phyloP scores from a whole-genome alignment of 2,888 invertebrate genomes.

The Leptinotarsa peninsularis region DNA sequence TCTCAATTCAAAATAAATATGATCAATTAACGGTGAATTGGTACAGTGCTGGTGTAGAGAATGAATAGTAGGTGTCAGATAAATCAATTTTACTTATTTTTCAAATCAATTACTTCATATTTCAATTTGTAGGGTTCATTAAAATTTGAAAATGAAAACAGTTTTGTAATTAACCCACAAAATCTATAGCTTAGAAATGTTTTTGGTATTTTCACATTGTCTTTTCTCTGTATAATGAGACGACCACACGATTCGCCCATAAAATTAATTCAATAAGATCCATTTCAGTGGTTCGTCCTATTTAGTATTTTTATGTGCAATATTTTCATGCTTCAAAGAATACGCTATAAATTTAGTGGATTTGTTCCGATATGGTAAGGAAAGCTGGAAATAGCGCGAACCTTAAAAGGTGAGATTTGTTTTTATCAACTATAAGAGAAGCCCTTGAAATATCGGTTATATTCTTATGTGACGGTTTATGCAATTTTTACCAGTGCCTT shows the following conservation, averaged over 20 bases:
- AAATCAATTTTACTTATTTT: too few relatives aligned
- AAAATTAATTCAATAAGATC: not conserved
- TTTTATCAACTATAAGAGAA: not conserved
- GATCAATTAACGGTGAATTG: too few relatives aligned
- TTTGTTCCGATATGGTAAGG: not conserved
- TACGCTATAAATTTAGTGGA: not conserved
- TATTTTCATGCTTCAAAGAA: not conserved
- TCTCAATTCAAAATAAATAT: too few relatives aligned
- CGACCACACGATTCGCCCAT: not conserved
- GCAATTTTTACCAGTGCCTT: not conserved
- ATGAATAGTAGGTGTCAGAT: too few relatives aligned
- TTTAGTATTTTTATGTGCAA: conserved; percentile 7
- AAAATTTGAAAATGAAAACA: too few relatives aligned
- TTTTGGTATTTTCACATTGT: too few relatives aligned
- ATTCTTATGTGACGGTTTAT: not conserved
- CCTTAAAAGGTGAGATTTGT: not conserved
- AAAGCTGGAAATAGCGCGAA: not conserved
- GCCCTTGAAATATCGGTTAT: not conserved
- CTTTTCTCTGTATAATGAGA: not conserved
- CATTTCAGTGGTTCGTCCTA: not conserved
- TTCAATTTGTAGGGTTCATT: too few relatives aligned
- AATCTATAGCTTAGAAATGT: too few relatives aligned
- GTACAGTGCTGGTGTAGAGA: too few relatives aligned
- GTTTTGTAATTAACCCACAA: too few relatives aligned
- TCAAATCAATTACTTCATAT: too few relatives aligned